Conservation (phyloP, 2,888 invertebrate genomes). For the Meloe dianella region DNA sequence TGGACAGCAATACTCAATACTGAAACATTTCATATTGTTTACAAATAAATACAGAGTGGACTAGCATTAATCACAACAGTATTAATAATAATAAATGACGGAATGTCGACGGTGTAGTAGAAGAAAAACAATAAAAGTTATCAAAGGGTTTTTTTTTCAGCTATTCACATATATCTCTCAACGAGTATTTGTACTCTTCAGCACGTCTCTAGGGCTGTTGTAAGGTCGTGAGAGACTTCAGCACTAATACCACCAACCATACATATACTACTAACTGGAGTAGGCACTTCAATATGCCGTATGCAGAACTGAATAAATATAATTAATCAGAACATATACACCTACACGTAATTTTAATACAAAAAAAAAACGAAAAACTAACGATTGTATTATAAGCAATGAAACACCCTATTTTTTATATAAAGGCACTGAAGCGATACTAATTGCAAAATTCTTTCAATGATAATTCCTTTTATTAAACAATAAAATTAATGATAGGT, state of each 20-base stretch:
- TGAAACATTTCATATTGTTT: constrained; percentile 8
- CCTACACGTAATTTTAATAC: constrained; percentile 22
- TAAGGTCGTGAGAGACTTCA: constrained; percentile 41
- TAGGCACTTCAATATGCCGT: constrained; percentile 37
- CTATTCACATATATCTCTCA: constrained; percentile 15
- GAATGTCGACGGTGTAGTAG: background rate
- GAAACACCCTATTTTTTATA: background rate
- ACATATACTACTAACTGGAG: constrained; percentile 18
- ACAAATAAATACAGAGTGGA: background rate
- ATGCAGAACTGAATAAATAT: constrained; percentile 43
- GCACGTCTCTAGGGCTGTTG: constrained; percentile 47
- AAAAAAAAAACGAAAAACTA: background rate
- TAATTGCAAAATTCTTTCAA: constrained; percentile 4
- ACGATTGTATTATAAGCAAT: background rate
- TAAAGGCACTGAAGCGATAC: background rate
- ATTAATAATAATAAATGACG: background rate
- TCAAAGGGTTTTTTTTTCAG: background rate
- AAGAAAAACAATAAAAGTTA: background rate
- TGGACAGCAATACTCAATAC: constrained; percentile 6
- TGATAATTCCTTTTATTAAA: background rate
- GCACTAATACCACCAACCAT: constrained; percentile 32
- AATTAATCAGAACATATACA: constrained; percentile 35
- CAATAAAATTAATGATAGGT: background rate
- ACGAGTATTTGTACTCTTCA: constrained; percentile 42
- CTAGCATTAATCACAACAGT: background rate